Evolutionary conservation across 2,888 invertebrate species (phyloP), one percentile per base, ranked within the genome.

Genomic region (Trichacis sp.): DNA sequence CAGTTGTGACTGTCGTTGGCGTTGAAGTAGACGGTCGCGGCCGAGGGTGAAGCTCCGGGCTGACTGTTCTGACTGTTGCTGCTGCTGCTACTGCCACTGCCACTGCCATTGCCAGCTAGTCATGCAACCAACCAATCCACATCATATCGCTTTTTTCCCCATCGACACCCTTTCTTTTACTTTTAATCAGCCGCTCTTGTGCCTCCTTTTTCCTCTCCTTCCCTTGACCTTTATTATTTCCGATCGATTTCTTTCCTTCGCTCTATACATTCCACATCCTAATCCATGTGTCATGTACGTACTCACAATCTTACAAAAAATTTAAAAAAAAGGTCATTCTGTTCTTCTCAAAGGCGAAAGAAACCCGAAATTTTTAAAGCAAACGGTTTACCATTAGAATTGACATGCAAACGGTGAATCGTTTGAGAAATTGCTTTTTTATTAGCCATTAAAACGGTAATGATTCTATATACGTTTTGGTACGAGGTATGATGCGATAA

Each of bases 121-220:
- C 83, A 84, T 82, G 83, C 83, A 84, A 84, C 77, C 81, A 81
- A 82, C 79, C 73, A 80, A 81, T 76, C 77, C 73, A 76, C 76
- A 69, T 73, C 64, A 75, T 71, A 76, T 75, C 71, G 73, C 72
- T 74, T 71, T 76, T 71, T 68, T 24, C 24, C 8, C 24, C 24
- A 71, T 77, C 72, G 75, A 75, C 76, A 71, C 68, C 72, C 63
- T 55, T 40, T n/a, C 36, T 36, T 36, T 36, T 12, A 3, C 12
- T n/a, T n/a, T 66, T 54, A 50, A 58, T 54, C 49, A 62, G 62
- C 66, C 55, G 58, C 61, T 53, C 57, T 60, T 52, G 54, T 64
- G 40, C 18, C 61, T 56, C 53, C 48, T 58, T 53, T 56, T 53
- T 49, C 48, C 42, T 42, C 30, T 43, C 17, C 17, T 38, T 52